Evolutionary conservation across 2,113 vertebrate genomes (phyloP), one percentile per base, ranked within the genome.

Genomic region (Mormyrus iriodes): DNA sequence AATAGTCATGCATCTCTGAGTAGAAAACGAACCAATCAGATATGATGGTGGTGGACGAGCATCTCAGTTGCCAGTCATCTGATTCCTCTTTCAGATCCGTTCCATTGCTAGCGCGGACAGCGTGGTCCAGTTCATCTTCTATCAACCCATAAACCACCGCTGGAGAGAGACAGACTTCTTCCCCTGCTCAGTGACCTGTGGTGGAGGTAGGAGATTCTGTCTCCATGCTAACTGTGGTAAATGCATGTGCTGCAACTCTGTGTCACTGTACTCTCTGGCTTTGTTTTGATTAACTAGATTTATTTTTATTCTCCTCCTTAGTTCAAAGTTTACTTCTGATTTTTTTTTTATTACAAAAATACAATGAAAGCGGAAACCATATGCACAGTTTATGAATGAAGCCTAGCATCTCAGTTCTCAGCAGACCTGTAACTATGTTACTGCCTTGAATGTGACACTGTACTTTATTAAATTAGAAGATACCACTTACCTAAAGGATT

Each of bases 161-260:
- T 99, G 98, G 98, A 97, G 97, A 90, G 98, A 99, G 94, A 99
- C 98, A 0, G 98, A 99, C 94, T 99, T 99, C 94, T 99, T 98
- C 39, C 98, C 98, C 61, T 99, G 98, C 92, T 99, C 98, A 3
- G 97, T 97, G 92, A 97, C 97, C 52, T 99, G 98, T 92, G 97
- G 98, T 93, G 98, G 98, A 96, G 98, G 98, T 99, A 95, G 96
- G 84, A 87, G 42, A 85, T 21, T 21, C 52, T n/a, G 51, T 27
- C 88, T 87, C 44, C 13, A 73, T 48, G 19, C 35, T 48, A 76
- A 88, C 24, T 35, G 8, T 17, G 7, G 15, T 35, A 27, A 35
- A 52, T 49, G 65, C 17, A 19, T 8, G 13, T 7, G 49, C 19
- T 7, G 8, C 48, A 15, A 1, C 10, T 10, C 46, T 35, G 15